Conservation (phyloP, 2,797 vertebrate species). For the Oryzias dopingdopingensis region DNA sequence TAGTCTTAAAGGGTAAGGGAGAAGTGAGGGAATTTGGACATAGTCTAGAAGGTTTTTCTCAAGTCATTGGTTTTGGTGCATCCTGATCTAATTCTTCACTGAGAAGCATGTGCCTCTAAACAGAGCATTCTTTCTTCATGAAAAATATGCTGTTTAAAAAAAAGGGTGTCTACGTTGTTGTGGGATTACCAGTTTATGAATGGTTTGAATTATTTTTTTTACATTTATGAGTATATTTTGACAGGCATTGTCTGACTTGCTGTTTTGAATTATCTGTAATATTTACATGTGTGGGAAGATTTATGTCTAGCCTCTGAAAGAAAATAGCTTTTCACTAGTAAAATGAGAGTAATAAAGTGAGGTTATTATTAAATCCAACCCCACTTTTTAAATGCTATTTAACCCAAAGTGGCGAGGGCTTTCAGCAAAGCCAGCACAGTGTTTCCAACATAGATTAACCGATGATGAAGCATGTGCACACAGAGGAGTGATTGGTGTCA, state of each 20-base stretch:
- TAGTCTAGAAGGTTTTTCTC: constrained; percentile 3
- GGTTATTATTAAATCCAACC: not conserved
- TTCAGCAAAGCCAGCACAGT: not conserved
- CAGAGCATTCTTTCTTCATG: constrained; percentile 14
- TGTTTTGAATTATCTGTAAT: constrained; percentile 3
- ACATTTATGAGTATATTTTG: constrained; percentile 1
- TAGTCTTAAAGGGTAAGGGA: not conserved
- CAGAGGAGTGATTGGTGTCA: not conserved
- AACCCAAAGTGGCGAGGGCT: not conserved
- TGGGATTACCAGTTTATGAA: constrained; percentile 16
- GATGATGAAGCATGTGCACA: constrained; percentile 1
- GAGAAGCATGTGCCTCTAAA: constrained; percentile 17
- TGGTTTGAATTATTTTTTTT: constrained; percentile 23
- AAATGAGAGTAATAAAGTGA: not conserved
- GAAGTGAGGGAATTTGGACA: not conserved
- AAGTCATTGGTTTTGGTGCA: constrained; percentile 21
- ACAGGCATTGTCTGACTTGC: constrained; percentile 4
- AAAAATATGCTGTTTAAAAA: constrained; percentile 11
- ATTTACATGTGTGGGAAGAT: constrained; percentile 6
- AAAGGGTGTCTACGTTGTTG: constrained; percentile 10
- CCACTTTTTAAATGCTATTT: not conserved
- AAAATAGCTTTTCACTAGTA: not conserved
- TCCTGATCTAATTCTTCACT: constrained; percentile 13
- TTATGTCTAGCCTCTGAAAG: not conserved
- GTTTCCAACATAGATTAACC: not conserved